Percentiles rank a stretch among this genome's conserved stretches.
Conservation (phyloP, 2,888 invertebrate species). For the Empis livida region DNA sequence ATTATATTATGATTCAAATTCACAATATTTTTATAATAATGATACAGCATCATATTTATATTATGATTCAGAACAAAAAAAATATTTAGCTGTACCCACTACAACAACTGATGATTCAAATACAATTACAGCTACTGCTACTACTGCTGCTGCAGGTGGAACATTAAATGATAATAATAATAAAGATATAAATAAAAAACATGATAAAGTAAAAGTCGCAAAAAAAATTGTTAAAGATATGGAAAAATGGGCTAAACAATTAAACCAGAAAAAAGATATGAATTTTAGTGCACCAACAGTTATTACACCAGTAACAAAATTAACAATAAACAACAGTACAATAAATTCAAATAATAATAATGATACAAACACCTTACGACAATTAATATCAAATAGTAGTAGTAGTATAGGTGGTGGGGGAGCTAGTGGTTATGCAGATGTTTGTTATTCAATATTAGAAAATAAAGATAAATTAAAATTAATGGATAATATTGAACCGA, state of each 20-base stretch:
- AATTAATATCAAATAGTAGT: slow-evolving; percentile 3
- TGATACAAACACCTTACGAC: too few relatives aligned
- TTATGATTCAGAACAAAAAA: slow-evolving; percentile 70
- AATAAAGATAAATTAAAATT: slow-evolving; percentile 45
- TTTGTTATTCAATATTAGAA: slow-evolving; percentile 83
- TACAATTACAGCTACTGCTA: slow-evolving; percentile 10
- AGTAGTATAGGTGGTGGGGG: slow-evolving; percentile 4
- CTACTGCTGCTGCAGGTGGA: slow-evolving; percentile 12
- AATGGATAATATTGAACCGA: slow-evolving; percentile 26
- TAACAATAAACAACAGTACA: not conserved
- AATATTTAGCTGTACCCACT: slow-evolving; percentile 38
- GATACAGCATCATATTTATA: slow-evolving; percentile 85
- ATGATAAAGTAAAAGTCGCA: slow-evolving; percentile 92
- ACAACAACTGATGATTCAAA: slow-evolving; percentile 25
- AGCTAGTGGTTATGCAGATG: slow-evolving; percentile 65
- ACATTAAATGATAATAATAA: slow-evolving; percentile 10
- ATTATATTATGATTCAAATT: slow-evolving; percentile 90
- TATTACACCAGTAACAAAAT: slow-evolving; percentile 7
- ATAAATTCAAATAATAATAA: not conserved
- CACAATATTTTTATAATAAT: slow-evolving; percentile 93
- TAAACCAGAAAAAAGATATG: slow-evolving; percentile 88
- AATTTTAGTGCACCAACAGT: slow-evolving; percentile 25
- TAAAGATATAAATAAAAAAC: slow-evolving; percentile 42
- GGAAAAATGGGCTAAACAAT: slow-evolving; percentile 85
- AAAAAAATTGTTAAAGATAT: slow-evolving; percentile 90